Evolutionary conservation across 2,888 invertebrate species (phyloP), one percentile per base, ranked within the genome.

Genomic region (Tinea trinotella): DNA sequence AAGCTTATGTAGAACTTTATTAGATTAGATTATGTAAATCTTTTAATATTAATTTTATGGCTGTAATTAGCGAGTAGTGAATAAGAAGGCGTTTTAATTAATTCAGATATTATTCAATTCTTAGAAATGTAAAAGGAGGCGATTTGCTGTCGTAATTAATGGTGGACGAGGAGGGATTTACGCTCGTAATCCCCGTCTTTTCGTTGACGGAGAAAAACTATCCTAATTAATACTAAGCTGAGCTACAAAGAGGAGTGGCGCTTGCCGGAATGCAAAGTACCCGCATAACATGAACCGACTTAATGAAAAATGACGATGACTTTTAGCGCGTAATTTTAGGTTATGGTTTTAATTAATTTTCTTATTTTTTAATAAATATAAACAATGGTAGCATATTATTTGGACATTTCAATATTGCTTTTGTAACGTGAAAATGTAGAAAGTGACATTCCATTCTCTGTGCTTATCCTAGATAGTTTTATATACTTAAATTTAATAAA

Each of bases 101-200:
- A 22, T 52, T 15, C 52, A 13, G 52, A 10, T 6, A 2, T 22
- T 24, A 52, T 18, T 12, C 52, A 24, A 52, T 52, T 52, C 15
- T 52, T 52, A 24, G 30, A 5, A 52, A 13, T 13, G 30, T 49
- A 52, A 4, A n/a, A 34, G 34, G 49, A 56, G 48, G 54, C 54
- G 56, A 58, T 58, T 58, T 55, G 53, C 57, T 17, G 53, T 46
- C 13, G 52, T 58, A 56, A 58, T 58, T 58, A 55, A 58, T 58
- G 53, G 54, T 44, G 46, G 54, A 13, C 54, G 18, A 50, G 44
- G 48, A 54, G 9, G 34, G 52, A 52, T 52, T 34, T 34, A 52
- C 52, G 34, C 52, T 49, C 49, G 54, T 54, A 54, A 54, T 54
- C 54, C 54, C 20, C 34, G 54, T 30, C 54, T 44, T 46, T 19